Conservation (phyloP, 1,140 invertebrate species). For the Neodiprion lecontei region DNA sequence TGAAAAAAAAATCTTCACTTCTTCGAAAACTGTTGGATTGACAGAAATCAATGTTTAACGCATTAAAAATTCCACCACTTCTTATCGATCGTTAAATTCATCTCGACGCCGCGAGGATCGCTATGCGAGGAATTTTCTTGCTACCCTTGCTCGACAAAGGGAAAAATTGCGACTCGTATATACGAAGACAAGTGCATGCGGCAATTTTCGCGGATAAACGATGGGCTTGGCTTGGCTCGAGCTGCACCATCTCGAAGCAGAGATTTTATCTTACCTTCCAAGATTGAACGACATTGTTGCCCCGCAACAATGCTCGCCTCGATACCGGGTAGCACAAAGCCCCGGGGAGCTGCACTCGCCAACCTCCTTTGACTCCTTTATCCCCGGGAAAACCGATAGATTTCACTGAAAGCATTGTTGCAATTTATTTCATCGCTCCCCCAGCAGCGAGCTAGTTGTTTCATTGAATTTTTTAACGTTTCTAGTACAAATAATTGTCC, state of each 20-base stretch:
- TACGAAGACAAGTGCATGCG: neutral
- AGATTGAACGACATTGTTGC: slow-evolving; percentile 7
- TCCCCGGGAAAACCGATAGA: neutral
- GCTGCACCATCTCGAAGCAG: neutral
- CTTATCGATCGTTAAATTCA: no score
- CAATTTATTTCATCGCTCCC: neutral
- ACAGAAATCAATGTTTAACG: no score
- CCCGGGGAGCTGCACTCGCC: neutral
- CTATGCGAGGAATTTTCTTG: no score
- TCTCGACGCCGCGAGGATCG: no score
- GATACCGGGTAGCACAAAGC: neutral
- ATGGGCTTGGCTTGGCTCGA: neutral
- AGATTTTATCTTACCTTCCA: neutral
- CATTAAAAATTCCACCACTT: no score
- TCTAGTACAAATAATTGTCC: neutral
- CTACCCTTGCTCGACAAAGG: neutral
- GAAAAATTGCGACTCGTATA: neutral
- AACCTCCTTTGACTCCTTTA: slow-evolving; percentile 1
- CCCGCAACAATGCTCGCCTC: neutral
- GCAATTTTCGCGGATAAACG: neutral
- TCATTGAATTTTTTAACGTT: neutral
- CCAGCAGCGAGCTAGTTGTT: neutral
- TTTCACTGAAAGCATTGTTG: neutral
- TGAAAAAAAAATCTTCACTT: no score
- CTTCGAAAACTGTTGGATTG: no score